phyloP scores from a whole-genome alignment of 1,140 invertebrate genomes.

The Drosophila kanapiae region DNA sequence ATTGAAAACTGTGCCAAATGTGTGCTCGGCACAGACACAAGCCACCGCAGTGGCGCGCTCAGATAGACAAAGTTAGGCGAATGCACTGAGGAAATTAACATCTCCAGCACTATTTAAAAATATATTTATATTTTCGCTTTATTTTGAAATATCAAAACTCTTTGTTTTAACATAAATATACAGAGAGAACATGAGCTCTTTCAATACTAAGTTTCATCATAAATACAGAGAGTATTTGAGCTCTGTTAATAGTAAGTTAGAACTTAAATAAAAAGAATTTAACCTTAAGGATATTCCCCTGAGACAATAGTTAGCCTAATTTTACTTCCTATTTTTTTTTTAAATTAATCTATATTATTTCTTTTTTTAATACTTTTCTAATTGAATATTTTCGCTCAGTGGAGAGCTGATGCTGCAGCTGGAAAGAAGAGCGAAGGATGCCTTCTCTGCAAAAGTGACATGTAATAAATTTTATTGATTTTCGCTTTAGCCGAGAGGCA shows the following conservation, averaged over 20 bases:
- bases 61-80: slow-evolving; percentile 18
- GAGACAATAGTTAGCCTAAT: too few relatives aligned
- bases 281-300: neutral
- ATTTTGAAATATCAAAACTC: too few relatives aligned
- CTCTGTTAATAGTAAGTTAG: too few relatives aligned
- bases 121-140: too few relatives aligned
- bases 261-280: neutral
- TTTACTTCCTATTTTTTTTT: too few relatives aligned
- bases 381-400: neutral
- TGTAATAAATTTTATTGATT: slow-evolving; percentile 77
- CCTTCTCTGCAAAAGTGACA: slow-evolving; percentile 50
- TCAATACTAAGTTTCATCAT: neutral
- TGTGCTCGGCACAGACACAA: slow-evolving; percentile 34
- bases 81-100: slow-evolving; percentile 2
- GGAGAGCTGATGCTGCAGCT: neutral
- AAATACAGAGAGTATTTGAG: too few relatives aligned
- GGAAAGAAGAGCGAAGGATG: slow-evolving; percentile 8
- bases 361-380: too few relatives aligned
- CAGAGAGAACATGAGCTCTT: neutral
- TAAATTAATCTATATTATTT: too few relatives aligned
- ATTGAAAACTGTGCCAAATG: slow-evolving; percentile 77
- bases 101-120: too few relatives aligned
- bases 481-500: slow-evolving; percentile 51
- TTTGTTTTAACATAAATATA: too few relatives aligned
- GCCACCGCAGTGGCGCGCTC: slow-evolving; percentile 15